Evolutionary conservation across 2,797 vertebrate genomes (phyloP).

Genomic region (Octomys mimax): DNA sequence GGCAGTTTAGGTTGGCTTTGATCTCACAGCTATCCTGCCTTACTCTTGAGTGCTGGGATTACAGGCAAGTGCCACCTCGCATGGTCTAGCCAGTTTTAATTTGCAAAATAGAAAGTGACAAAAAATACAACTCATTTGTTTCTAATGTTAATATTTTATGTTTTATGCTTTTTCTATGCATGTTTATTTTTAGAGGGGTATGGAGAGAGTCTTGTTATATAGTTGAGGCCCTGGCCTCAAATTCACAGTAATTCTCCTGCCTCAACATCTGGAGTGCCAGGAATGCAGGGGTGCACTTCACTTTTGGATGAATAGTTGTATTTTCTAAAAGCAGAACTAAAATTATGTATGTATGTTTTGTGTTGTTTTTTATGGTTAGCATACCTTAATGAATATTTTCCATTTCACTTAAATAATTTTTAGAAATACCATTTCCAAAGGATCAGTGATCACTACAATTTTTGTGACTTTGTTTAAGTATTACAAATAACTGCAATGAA

Average conservation of each 20-base stretch:
- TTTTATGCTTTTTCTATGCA: neutral
- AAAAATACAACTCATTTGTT: neutral
- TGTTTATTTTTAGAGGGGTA: neutral
- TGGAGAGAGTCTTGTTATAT: neutral
- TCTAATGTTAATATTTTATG: slow-evolving; percentile 33
- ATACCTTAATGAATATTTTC: slow-evolving; percentile 30
- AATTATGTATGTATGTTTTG: neutral
- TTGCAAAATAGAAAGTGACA: slow-evolving; percentile 13
- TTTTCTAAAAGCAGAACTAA: slow-evolving; percentile 4
- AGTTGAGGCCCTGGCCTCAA: neutral
- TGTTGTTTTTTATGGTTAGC: slow-evolving; percentile 25
- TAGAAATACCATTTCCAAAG: neutral
- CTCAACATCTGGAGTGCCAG: neutral
- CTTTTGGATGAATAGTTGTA: neutral
- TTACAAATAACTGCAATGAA: neutral
- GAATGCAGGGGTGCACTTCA: neutral
- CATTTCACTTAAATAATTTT: slow-evolving; percentile 31
- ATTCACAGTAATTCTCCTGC: neutral
- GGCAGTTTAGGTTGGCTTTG: neutral
- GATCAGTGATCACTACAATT: neutral
- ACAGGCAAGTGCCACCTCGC: neutral
- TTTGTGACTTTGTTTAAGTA: neutral
- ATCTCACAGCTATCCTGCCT: neutral
- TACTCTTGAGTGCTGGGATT: neutral
- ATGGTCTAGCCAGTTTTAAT: neutral